Evolutionary conservation across 1,140 invertebrate species (phyloP), one percentile per base, ranked within the genome.

Genomic region (Pachyrhynchus sulphureomaculatus): DNA sequence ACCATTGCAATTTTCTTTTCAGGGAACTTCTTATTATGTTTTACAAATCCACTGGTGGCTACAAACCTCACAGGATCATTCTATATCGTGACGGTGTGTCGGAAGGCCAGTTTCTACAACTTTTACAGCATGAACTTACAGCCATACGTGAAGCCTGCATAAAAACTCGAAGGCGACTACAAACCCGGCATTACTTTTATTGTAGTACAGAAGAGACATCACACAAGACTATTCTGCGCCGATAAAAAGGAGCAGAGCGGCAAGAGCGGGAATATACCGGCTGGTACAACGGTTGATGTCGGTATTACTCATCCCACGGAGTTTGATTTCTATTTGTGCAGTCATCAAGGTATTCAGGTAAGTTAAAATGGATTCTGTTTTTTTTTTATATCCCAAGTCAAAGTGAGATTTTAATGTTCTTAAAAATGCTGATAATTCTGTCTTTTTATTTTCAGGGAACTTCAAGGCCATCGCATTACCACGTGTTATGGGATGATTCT

Each of bases 261-360:
- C 13, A 97, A 98, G 75, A 96, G 93, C 61, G 96, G 96, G 33
- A 99, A 99, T 80, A 99, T 99, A 73, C 98, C 98, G 17, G 96
- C 98, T 8, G 98, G 98, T 51, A 99, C 98, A 33, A 99, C 97
- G 2, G 98, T 99, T 20, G 98, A 99, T 81, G 91, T 98, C 52
- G 96, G 96, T 57, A 99, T 99, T 72, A 99, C 96, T 21, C 98
- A 99, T 83, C 98, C 98, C 41, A 99, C 96, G 5, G 97, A 99
- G 79, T 99, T 99, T 80, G 98, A 99, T 80, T 99, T 99, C 79
- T 99, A 99, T 78, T 82, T 99, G n/a, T 99, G 98, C 84, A 98
- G 95, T 78, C 98, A 99, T 78, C 96, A 98, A 79, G 97, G 97
- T 64, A 99, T 99, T 72, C 96, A 98, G 85, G 93, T 95, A 75